Conservation (phyloP, 2,888 invertebrate genomes). For the Drepana falcataria region DNA sequence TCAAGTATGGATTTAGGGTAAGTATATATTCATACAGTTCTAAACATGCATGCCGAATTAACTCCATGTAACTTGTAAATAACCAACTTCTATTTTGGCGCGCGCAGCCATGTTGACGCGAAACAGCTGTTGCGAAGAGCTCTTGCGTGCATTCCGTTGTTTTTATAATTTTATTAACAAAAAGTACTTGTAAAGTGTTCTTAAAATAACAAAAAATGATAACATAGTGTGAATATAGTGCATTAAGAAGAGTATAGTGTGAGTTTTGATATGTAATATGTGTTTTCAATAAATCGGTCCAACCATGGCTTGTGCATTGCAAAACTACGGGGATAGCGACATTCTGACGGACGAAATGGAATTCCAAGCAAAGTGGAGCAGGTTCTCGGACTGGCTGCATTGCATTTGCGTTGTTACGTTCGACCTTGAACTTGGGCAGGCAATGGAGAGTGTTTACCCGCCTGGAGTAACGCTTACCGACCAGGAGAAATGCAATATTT, state of each 20-base stretch:
- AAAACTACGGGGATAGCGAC: conserved; percentile 54
- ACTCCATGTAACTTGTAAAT: conserved; percentile 6
- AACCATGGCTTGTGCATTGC: conserved; percentile 64
- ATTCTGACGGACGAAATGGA: conserved; percentile 56
- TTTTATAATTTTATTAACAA: conserved; percentile 44
- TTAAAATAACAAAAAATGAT: conserved; percentile 37
- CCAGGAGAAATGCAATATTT: conserved; percentile 94
- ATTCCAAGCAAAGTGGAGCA: conserved; percentile 80
- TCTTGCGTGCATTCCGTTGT: conserved; percentile 47
- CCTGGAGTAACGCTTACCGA: conserved; percentile 87
- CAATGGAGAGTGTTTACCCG: conserved; percentile 95
- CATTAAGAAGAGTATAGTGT: conserved; percentile 20
- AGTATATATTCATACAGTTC: conserved; percentile 18
- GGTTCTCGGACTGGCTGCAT: conserved; percentile 95
- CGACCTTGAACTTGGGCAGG: conserved; percentile 98
- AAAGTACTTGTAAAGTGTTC: conserved; percentile 33
- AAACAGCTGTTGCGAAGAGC: conserved; percentile 67
- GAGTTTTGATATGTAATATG: conserved; percentile 29
- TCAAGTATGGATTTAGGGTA: conserved; percentile 48
- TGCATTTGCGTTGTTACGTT: conserved; percentile 99
- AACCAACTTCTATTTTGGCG: conserved; percentile 63
- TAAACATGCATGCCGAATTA: neutral
- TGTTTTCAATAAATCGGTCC: conserved; percentile 30
- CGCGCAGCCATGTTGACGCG: conserved; percentile 67
- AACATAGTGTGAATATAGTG: conserved; percentile 28